These are phyloP conservation scores for Anastrepha ludens DNA, from an alignment of 1,140 invertebrate genomes.

Conservation along the genomic window DNA sequence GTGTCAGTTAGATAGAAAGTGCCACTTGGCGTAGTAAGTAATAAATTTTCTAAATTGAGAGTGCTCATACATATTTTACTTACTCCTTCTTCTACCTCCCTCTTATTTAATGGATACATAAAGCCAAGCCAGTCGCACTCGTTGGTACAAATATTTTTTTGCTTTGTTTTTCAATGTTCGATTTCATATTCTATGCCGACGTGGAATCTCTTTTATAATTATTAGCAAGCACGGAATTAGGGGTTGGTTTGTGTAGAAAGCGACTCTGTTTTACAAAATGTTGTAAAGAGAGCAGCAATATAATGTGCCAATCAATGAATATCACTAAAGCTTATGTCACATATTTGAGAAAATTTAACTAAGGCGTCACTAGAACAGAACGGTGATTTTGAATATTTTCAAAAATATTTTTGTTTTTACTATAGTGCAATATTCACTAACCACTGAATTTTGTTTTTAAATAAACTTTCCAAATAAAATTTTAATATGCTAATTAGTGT, in stretches of 20 bases:
- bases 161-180: slow-evolving; percentile 39
- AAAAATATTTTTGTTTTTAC: too few species aligned
- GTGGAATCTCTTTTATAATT: slow-evolving; percentile 39
- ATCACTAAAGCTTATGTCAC: background rate
- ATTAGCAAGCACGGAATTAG: slow-evolving; percentile 24
- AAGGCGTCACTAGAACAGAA: background rate
- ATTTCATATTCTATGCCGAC: slow-evolving; percentile 11
- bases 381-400: background rate
- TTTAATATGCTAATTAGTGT: background rate
- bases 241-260: slow-evolving; percentile 19
- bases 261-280: slow-evolving; percentile 6
- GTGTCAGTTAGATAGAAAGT: slow-evolving; percentile 34
- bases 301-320: slow-evolving; percentile 15
- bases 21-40: slow-evolving; percentile 16
- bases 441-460: background rate
- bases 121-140: background rate
- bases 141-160: background rate
- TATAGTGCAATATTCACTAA: too few species aligned
- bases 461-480: background rate
- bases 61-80: background rate
- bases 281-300: background rate
- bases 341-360: background rate
- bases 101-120: background rate
- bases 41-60: slow-evolving; percentile 41
- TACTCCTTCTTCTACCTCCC: background rate